Percentiles rank a stretch among this genome's conserved stretches.
phyloP scores from a whole-genome alignment of 2,113 vertebrate genomes.

The Tringa solitaria region DNA sequence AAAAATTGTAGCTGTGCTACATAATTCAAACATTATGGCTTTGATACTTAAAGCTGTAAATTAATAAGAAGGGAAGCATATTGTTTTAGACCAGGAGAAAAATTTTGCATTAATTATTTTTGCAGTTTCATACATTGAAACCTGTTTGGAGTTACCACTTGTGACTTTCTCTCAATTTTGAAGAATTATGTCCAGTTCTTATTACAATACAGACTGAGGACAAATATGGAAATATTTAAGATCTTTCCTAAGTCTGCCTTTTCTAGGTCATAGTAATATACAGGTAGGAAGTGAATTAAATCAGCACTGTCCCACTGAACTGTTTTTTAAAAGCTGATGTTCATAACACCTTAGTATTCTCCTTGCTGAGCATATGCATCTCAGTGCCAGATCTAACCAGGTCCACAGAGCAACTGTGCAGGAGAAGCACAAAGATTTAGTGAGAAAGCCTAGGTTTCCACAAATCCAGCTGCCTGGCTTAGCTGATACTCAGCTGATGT shows the following conservation, averaged over 20 bases:
- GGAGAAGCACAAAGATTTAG: background rate
- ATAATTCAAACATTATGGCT: background rate
- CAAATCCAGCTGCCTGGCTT: background rate
- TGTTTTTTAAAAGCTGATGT: background rate
- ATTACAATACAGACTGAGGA: background rate
- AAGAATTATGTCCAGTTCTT: background rate
- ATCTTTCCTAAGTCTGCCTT: background rate
- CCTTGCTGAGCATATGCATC: background rate
- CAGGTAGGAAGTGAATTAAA: background rate
- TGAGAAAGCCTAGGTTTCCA: background rate
- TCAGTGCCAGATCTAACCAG: background rate
- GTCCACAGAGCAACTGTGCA: background rate
- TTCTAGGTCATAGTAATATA: background rate
- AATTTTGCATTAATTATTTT: background rate
- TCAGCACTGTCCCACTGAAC: background rate
- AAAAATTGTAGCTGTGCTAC: background rate
- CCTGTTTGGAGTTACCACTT: background rate
- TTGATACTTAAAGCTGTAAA: background rate
- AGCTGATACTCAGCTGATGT: background rate
- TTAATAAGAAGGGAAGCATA: background rate
- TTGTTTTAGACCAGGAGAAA: background rate
- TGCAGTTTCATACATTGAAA: background rate
- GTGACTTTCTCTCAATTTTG: background rate
- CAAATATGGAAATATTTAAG: background rate
- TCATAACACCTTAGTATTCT: background rate